Evolutionary conservation across 2,888 invertebrate species (phyloP).

Genomic region (Agrilus cyanescens): DNA sequence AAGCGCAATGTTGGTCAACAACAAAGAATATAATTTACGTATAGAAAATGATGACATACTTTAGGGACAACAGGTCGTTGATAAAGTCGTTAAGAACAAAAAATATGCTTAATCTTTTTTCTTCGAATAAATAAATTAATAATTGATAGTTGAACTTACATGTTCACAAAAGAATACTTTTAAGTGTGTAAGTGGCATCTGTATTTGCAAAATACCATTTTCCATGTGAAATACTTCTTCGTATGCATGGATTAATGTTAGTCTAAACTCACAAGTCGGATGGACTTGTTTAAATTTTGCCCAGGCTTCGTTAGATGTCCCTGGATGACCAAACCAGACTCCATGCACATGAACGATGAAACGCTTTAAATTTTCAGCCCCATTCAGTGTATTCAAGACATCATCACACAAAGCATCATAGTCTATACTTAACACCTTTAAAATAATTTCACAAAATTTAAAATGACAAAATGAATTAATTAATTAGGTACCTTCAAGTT

Average conservation of each 20-base stretch:
- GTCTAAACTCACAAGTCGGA: conserved; percentile 45
- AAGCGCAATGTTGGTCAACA: too few species aligned
- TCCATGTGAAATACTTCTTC: conserved; percentile 52
- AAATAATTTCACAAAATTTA: conserved; percentile 1
- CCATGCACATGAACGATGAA: conserved; percentile 60
- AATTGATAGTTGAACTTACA: conserved; percentile 29
- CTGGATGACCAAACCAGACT: conserved; percentile 48
- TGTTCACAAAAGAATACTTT: conserved; percentile 62
- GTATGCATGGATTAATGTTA: conserved; percentile 56
- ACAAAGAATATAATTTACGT: too few species aligned
- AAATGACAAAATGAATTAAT: conserved; percentile 3
- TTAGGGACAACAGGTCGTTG: background rate
- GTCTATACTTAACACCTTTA: conserved; percentile 42
- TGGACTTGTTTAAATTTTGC: conserved; percentile 40
- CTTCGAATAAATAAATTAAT: background rate
- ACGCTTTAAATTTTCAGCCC: conserved; percentile 38
- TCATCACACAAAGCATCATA: conserved; percentile 43
- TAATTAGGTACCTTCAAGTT: conserved; percentile 38
- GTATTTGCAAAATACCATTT: conserved; percentile 48
- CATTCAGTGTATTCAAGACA: conserved; percentile 31
- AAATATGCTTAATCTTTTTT: background rate
- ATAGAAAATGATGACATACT: too few species aligned
- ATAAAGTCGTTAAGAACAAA: conserved; percentile 1
- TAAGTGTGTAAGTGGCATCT: conserved; percentile 62
- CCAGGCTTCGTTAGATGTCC: conserved; percentile 55